Evolutionary conservation across 1,140 invertebrate genomes (phyloP), one percentile per base, ranked within the genome.

Genomic region (Magallana gigas): DNA sequence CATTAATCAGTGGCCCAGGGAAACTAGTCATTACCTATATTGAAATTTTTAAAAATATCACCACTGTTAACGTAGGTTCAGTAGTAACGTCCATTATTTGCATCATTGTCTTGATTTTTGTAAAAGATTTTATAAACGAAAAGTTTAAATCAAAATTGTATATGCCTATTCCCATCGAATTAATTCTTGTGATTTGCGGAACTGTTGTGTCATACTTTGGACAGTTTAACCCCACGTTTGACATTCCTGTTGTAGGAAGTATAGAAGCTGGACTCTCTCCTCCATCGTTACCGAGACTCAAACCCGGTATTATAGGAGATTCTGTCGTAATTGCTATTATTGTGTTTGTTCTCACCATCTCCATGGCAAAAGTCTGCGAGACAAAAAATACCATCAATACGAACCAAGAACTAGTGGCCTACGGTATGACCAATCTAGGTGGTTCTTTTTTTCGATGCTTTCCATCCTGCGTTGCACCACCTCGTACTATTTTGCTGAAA

Each of bases 141-240:
- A 95, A 96, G 91, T 93, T 97, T 0, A 96, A 96, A 57, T 97
- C 97, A 93, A 94, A 95, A 71, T 96, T 95, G 59, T 94, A 94
- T 58, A 91, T 98, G 82, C 98, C 98, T 0, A 94, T 98, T 12
- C 98, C 98, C 5, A 97, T 98, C 89, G 98, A 99, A 94, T 95
- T 98, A 87, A 95, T 98, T 6, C 96, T 96, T 1, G 97, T 95
- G 6, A 88, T 94, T 76, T 57, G 94, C 59, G 93, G 88, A 14
- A 94, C 95, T 9, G 80, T 93, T 16, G 88, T 94, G 16, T 95
- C 95, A 12, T 91, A 94, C 84, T 91, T 93, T 87, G 91, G 92
- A 9, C 91, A 93, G 71, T 88, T 95, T n/a, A 88, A 93, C 11
- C 84, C 92, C 11, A 87, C 90, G 0, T 95, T 93, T 82, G 83